Percentiles rank a stretch among this genome's conserved stretches.
Evolutionary conservation across 2,113 vertebrate genomes (phyloP).

Genomic region (Gymnocephalus cernua): DNA sequence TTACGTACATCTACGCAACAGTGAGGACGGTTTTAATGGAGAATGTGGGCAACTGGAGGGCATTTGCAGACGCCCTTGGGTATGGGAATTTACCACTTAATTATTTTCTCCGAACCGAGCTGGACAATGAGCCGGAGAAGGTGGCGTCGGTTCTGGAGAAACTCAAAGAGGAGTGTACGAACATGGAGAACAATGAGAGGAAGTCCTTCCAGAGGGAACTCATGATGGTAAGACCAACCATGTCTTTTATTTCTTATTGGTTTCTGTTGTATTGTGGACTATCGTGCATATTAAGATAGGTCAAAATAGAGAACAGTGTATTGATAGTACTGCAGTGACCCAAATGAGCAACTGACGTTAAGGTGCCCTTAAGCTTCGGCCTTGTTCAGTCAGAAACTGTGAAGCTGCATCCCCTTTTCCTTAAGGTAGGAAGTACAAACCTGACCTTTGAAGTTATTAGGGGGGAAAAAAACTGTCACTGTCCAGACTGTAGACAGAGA

Average conservation of each 20-base stretch:
- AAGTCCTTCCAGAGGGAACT: slow-evolving; percentile 99
- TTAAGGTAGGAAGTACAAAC: neutral
- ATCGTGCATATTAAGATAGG: neutral
- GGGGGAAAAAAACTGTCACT: neutral
- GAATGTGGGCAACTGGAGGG: slow-evolving; percentile 94
- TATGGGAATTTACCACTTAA: slow-evolving; percentile 89
- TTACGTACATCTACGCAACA: slow-evolving; percentile 97
- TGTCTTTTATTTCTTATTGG: neutral
- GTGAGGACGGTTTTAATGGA: slow-evolving; percentile 97
- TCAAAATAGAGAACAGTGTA: neutral
- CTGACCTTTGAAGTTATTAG: neutral
- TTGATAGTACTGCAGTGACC: too few species aligned
- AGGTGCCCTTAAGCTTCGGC: neutral
- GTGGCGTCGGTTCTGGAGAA: slow-evolving; percentile 97
- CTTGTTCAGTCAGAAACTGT: too few species aligned
- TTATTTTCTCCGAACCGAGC: slow-evolving; percentile 92
- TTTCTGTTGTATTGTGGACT: neutral
- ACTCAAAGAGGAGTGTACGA: slow-evolving; percentile 97
- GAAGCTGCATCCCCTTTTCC: neutral
- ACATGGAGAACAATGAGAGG: slow-evolving; percentile 89
- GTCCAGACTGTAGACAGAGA: neutral
- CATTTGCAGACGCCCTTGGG: slow-evolving; percentile 92
- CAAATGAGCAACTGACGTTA: too few species aligned
- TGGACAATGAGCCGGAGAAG: slow-evolving; percentile 93
- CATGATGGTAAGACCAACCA: slow-evolving; percentile 88